Base-by-base conservation (phyloP, 2,888 invertebrate species). In the Nymphalis c-album region DNA sequence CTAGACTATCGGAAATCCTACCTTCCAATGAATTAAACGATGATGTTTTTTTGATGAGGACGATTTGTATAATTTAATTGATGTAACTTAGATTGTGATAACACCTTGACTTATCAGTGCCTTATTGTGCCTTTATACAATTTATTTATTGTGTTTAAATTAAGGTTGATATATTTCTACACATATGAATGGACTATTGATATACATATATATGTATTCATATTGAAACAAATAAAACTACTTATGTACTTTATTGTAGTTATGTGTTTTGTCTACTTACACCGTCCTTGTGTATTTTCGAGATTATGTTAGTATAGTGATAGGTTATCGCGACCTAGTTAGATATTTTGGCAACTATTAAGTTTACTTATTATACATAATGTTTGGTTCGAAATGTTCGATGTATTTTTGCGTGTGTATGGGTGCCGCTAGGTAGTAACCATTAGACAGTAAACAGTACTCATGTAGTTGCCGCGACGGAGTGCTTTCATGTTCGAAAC, bases 231-330 rank as follows among this genome's bases (percentile, higher is more conserved):
- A 82, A 82, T 80, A 83, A 81, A 85, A 85, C 82, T 88, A 88
- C 85, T 86, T 88, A 81, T 84, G 81, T 76, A 75, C 77, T 82
- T 81, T 31, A 80, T 86, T 80, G 83, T 86, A 85, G 83, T 83
- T 79, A 84, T 79, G 82, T 85, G 85, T 85, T 86, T 87, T 88
- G 87, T 87, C 88, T 87, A 88, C 86, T 90, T 90, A 90, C 91
- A 91, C 91, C 92, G 92, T 92, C 92, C 92, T 91, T 90, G 89
- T 88, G 87, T 88, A 91, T 90, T 90, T 90, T 88, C 86, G 91
- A 91, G 91, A 92, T 91, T 91, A 90, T 88, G 81, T 78, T 90
- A 90, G 86, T 81, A 80, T 83, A 86, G 87, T 84, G 81, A 83
- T 85, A 87, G 85, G 81, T 84, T 87, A 86, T 87, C 80, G 81